phyloP scores from a whole-genome alignment of 2,113 vertebrate genomes.

The Antigone vipio region DNA sequence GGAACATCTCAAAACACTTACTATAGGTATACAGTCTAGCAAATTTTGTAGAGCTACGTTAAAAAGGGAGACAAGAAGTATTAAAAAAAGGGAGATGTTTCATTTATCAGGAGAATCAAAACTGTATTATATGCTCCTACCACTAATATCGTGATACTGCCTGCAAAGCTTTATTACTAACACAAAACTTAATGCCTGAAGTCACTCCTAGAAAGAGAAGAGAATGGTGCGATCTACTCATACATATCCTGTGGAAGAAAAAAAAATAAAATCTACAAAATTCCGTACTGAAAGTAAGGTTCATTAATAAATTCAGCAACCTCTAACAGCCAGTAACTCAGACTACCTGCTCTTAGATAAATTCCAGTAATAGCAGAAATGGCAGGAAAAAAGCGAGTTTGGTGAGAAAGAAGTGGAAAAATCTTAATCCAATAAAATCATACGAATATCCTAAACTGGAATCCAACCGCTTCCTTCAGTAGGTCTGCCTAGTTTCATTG shows the following conservation, averaged over 20 bases:
- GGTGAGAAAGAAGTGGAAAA: background rate
- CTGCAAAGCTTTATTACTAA: background rate
- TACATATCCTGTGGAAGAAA: background rate
- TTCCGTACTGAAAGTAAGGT: background rate
- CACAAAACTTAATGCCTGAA: background rate
- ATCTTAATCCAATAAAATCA: background rate
- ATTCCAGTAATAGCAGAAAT: background rate
- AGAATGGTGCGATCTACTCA: background rate
- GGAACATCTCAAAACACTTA: background rate
- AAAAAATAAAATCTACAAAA: background rate
- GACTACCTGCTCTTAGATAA: background rate
- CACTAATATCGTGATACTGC: background rate
- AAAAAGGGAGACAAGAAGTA: background rate
- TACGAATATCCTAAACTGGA: background rate
- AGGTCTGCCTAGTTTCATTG: background rate
- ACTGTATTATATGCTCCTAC: background rate
- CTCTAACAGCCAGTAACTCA: background rate
- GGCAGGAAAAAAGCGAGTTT: background rate
- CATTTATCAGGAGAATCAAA: background rate
- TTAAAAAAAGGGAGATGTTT: background rate
- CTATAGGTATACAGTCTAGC: background rate
- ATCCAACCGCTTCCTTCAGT: background rate
- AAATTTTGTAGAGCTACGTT: background rate
- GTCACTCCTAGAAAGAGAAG: background rate
- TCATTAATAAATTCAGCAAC: background rate